Evolutionary conservation across 2,113 vertebrate species (phyloP).

Genomic region (Felis chaus): DNA sequence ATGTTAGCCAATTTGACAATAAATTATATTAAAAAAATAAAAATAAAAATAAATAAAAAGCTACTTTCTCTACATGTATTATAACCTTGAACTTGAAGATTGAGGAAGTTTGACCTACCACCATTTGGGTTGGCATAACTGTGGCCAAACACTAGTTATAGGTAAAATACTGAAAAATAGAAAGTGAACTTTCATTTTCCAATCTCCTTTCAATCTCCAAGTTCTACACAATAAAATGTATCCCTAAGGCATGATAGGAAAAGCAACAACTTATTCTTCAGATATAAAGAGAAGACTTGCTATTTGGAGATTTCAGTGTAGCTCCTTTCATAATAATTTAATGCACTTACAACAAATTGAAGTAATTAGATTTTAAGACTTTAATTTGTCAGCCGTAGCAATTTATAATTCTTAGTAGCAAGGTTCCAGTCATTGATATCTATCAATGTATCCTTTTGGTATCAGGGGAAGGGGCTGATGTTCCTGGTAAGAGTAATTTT

Average conservation of each 20-base stretch:
- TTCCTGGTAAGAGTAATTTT: constrained; percentile 59
- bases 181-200: background rate
- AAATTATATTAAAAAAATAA: too few species aligned
- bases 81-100: background rate
- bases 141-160: background rate
- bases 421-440: constrained; percentile 45
- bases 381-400: constrained; percentile 55
- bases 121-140: background rate
- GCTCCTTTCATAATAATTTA: constrained; percentile 56
- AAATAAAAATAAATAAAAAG: background rate
- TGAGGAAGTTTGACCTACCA: background rate
- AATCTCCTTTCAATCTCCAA: background rate
- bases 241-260: background rate
- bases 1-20: too few species aligned
- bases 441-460: constrained; percentile 40
- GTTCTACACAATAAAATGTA: constrained; percentile 8
- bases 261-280: background rate
- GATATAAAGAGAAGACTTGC: background rate
- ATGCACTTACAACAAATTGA: constrained; percentile 57
- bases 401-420: constrained; percentile 69
- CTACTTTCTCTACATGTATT: background rate
- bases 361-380: constrained; percentile 65
- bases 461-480: constrained; percentile 45
- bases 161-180: background rate
- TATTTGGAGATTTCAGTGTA: constrained; percentile 29